Percentiles rank a stretch among this genome's conserved stretches.
Conservation (phyloP, 2,888 invertebrate species). For the Mantis religiosa region DNA sequence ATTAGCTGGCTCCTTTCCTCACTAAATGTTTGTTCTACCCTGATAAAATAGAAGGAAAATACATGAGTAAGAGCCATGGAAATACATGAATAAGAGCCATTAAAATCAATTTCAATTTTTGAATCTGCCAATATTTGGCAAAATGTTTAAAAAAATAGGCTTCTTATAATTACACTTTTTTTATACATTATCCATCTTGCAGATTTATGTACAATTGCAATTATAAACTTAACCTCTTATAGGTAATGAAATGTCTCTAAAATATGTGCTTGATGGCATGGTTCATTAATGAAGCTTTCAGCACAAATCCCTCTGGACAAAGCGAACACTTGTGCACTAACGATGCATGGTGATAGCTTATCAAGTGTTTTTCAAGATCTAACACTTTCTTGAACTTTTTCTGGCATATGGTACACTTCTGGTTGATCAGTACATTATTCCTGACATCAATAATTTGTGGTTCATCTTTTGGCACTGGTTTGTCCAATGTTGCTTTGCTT, state of each 20-base stretch:
- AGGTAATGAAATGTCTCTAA: neutral
- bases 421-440: neutral
- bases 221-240: no score
- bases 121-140: no score
- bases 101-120: no score
- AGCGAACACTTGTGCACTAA: neutral
- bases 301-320: neutral
- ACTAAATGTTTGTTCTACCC: no score
- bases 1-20: no score
- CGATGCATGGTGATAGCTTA: neutral
- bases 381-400: neutral
- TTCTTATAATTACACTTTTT: no score
- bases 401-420: neutral
- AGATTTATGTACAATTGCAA: no score
- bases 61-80: no score
- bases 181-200: no score
- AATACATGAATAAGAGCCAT: no score
- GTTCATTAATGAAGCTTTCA: neutral
- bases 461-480: neutral
- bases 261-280: neutral
- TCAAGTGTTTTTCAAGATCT: neutral
- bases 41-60: no score
- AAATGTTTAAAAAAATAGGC: no score
- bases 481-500: neutral
- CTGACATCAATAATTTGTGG: neutral